Base-by-base conservation (phyloP, 2,888 invertebrate species). In the Aspidapion aeneum region DNA sequence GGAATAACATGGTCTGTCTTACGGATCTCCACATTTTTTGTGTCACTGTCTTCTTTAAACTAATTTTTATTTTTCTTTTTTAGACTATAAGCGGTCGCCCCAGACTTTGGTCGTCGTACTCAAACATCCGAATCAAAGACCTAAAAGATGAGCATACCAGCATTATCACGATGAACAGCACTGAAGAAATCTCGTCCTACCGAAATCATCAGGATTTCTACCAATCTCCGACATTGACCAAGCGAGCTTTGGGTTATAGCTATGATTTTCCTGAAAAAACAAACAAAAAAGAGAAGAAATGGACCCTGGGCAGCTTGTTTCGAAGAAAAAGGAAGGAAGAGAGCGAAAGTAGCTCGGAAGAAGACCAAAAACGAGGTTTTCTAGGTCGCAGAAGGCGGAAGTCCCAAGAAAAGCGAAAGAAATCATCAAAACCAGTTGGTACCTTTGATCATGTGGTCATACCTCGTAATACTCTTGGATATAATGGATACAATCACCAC, bases 301-400 rank as follows among this genome's bases (percentile, higher is more conserved):
- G 93, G 93, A 90, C 90, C 7, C 85, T 93, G 54, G 91, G 93
- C 5, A 90, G 89, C 72, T 83, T 93, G 1, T 90, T 93, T 75
- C 84, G 90, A 67, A 84, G 89, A 75, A 90, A 90, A 79, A 91
- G 90, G 78, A 87, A 88, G 69, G 86, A 87, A 65, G 84, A 82
- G 56, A 85, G 82, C 12, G 82, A 84, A 61, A 86, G 85, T 61
- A 82, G 81, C 55, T 82, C 82, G 22, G 82, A 81, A 35, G 82
- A 83, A 20, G 74, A 75, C 12, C 73, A 74, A 48, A 76, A 77
- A 54, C 74, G 74, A 64, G 78, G 77, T 61, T 77, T 78, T 51
- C 78, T 81, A 62, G 73, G 80, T 1, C 75, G 77, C 55, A 72
- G 80, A 58, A 73, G 73, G 75, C 82, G 62, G 81, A 79, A 78